Evolutionary conservation across 2,888 invertebrate genomes (phyloP).

Genomic region (Drosophila differens): DNA sequence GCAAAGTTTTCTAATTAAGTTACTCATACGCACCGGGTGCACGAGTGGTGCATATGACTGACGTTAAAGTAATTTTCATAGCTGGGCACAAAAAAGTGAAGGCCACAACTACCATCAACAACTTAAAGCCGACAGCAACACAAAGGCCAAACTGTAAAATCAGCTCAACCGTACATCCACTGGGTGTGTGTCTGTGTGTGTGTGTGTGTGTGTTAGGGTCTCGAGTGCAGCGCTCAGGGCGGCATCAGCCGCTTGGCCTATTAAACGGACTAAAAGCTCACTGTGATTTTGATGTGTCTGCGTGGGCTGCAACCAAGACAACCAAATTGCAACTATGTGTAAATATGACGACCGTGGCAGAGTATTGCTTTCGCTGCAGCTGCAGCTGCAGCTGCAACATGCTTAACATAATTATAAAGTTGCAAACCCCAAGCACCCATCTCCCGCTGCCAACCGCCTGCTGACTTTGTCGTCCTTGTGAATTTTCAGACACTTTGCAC

Average conservation of each 20-base stretch:
- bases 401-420: constrained; percentile 82
- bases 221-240: constrained; percentile 42
- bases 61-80: constrained; percentile 79
- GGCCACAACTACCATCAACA: constrained; percentile 51
- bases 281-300: constrained; percentile 48
- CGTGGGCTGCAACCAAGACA: constrained; percentile 40
- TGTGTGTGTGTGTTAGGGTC: constrained; percentile 11
- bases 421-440: constrained; percentile 34
- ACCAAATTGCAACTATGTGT: constrained; percentile 37
- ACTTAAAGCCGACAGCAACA: constrained; percentile 62
- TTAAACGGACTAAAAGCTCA: constrained; percentile 62
- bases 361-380: constrained; percentile 18
- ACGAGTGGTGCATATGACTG: constrained; percentile 72
- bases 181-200: neutral
- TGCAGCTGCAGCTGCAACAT: constrained; percentile 65
- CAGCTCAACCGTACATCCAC: constrained; percentile 40
- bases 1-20: constrained; percentile 79
- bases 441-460: constrained; percentile 17
- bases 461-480: constrained; percentile 79
- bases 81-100: constrained; percentile 54
- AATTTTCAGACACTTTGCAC: constrained; percentile 80
- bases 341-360: constrained; percentile 34
- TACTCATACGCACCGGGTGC: constrained; percentile 77
- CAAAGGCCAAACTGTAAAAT: constrained; percentile 71
- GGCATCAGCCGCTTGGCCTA: constrained; percentile 72